Evolutionary conservation across 2,888 invertebrate species (phyloP), one percentile per base, ranked within the genome.

Genomic region (Orthonychiurus folsomi): DNA sequence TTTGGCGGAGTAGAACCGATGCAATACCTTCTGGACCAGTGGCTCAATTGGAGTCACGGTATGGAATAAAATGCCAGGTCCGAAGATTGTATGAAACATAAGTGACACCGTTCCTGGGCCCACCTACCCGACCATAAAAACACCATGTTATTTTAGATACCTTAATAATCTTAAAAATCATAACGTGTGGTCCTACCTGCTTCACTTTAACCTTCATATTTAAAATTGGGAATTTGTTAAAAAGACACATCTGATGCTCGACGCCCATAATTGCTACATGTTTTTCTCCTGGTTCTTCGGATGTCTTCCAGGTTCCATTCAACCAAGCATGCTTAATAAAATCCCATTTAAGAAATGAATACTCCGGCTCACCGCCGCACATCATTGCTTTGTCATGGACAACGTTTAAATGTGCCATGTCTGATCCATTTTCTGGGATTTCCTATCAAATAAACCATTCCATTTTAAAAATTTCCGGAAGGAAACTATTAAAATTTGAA

Each of bases 391-490:
- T 81, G 0, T 83, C 83, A 72, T 93, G 93, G 0, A 93, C 83
- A 0, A 86, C 85, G 60, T 82, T 82, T 24, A 93, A 80, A 75
- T 93, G 93, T 0, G 87, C 86, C 1, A 87, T 81, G 74, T 93
- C 93, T 0, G 91, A 88, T 0, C 91, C 93, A 73, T 93, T 93
- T 75, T 93, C 93, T 0, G 92, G 90, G 50, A 93, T 87, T 73
- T 93, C 92, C 88, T 89, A 78, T 70, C 15, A 3, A 56, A 25
- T 12, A 61, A 67, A 65, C 27, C 68, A 28, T 57, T 73, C 73
- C 3, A 57, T 28, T 2, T 57, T 57, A n/a, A n/a, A 27, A 57
- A 57, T 57, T 57, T 57, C 2, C n/a, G n/a, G n/a, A n/a, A n/a
- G n/a, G n/a, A n/a, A n/a, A n/a, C 24, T 24, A 57, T 5, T 18